phyloP scores from a whole-genome alignment of 2,888 invertebrate species.

The Pristionchus entomophagus region DNA sequence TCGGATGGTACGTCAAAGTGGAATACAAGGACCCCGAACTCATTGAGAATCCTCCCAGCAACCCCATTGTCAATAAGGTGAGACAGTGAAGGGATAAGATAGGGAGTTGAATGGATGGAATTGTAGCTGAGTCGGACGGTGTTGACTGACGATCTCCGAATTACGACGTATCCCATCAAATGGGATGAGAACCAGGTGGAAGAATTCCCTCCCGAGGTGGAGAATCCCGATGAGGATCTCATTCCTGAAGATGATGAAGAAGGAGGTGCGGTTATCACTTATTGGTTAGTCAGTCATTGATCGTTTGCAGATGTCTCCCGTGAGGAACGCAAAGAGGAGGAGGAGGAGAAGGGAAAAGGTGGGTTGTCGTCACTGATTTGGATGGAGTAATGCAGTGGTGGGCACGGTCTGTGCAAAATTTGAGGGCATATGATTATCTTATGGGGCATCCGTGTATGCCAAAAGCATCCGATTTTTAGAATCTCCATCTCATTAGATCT shows the following conservation, averaged over 20 bases:
- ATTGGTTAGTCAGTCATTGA: neutral
- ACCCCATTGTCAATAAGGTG: constrained; percentile 94
- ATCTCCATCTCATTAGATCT: no score
- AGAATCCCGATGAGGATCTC: constrained; percentile 60
- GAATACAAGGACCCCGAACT: constrained; percentile 94
- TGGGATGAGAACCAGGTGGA: constrained; percentile 77
- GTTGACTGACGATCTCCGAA: constrained; percentile 77
- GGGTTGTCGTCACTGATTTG: constrained; percentile 36
- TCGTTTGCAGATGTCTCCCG: constrained; percentile 35
- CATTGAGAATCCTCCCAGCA: constrained; percentile 92
- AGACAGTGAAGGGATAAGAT: neutral
- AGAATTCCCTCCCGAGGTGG: constrained; percentile 52
- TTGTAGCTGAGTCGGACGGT: constrained; percentile 64
- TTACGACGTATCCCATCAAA: constrained; percentile 79
- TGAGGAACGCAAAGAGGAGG: constrained; percentile 29
- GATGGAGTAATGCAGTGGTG: no score
- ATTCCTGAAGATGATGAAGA: constrained; percentile 59
- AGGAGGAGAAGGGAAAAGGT: constrained; percentile 31
- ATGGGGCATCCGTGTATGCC: no score
- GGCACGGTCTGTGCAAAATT: no score
- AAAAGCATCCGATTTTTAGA: no score
- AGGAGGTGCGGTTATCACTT: constrained; percentile 46
- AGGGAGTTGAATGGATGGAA: neutral
- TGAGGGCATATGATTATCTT: no score
- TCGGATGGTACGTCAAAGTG: constrained; percentile 98